Evolutionary conservation across 2,113 vertebrate species (phyloP).

Genomic region (Bos indicus): DNA sequence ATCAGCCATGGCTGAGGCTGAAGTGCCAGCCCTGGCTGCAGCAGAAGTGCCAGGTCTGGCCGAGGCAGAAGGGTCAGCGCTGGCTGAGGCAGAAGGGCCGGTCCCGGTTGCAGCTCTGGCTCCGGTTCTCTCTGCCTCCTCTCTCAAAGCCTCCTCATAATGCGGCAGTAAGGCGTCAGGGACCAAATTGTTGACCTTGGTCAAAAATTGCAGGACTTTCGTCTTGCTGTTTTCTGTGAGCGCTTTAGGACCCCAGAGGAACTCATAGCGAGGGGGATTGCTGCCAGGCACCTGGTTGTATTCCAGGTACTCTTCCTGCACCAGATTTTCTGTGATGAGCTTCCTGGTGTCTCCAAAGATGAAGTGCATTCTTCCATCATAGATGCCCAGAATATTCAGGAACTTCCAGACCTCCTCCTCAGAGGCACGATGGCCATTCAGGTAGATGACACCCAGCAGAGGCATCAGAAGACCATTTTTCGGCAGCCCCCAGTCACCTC

Average conservation of each 20-base stretch:
- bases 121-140: not conserved
- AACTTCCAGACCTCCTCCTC: too few relatives aligned
- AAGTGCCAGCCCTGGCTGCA: rapidly evolving
- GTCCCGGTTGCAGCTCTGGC: not conserved
- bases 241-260: constrained; percentile 9
- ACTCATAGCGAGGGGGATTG: not conserved
- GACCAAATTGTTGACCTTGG: not conserved
- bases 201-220: constrained; percentile 3
- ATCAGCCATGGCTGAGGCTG: rapidly evolving
- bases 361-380: too few relatives aligned
- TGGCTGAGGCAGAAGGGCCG: too few relatives aligned
- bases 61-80: rapidly evolving
- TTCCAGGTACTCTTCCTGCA: not conserved
- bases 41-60: not conserved
- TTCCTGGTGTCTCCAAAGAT: not conserved
- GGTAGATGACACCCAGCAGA: constrained; percentile 29
- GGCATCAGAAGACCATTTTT: not conserved
- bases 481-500: rapidly evolving
- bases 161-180: rapidly evolving
- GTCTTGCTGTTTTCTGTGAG: not conserved
- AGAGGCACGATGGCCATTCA: not conserved
- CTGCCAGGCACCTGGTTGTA: not conserved
- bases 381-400: too few relatives aligned
- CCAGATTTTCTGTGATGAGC: not conserved
- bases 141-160: not conserved